Evolutionary conservation across 2,797 vertebrate species (phyloP).

Genomic region (Dipus sagitta): DNA sequence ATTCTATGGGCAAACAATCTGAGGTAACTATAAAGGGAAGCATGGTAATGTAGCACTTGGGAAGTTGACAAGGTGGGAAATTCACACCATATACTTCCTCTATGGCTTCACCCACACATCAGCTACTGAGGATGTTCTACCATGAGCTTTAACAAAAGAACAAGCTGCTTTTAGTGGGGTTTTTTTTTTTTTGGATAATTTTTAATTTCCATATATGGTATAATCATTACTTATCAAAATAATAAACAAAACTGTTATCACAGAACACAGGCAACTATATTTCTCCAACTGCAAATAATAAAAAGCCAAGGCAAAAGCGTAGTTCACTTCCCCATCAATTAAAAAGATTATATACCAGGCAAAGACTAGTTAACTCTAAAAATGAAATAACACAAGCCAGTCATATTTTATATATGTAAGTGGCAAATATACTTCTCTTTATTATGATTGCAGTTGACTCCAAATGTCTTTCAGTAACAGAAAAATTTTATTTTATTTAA

Average conservation of each 20-base stretch:
- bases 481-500: constrained; percentile 92
- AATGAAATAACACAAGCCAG: constrained; percentile 76
- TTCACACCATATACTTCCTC: not conserved
- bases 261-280: not conserved
- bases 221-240: not conserved
- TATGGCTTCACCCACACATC: not conserved
- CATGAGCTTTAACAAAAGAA: not conserved
- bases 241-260: not conserved
- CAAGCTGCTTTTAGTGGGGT: not conserved
- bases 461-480: constrained; percentile 44
- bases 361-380: constrained; percentile 14
- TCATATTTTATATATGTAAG: constrained; percentile 60
- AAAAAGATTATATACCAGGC: constrained; percentile 10
- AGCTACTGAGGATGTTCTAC: not conserved
- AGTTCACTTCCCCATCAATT: not conserved
- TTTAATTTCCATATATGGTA: not conserved
- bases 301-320: constrained; percentile 19
- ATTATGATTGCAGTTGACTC: constrained; percentile 86
- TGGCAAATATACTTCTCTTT: constrained; percentile 84
- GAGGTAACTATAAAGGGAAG: not conserved
- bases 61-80: not conserved
- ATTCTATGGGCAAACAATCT: not conserved
- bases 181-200: too few relatives aligned
- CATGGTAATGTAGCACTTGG: not conserved
- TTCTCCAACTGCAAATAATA: not conserved